A percentile compares a stretch with the other conserved stretches of the same genome.
Conservation (phyloP, 2,888 invertebrate genomes). For the Molorchus minor region DNA sequence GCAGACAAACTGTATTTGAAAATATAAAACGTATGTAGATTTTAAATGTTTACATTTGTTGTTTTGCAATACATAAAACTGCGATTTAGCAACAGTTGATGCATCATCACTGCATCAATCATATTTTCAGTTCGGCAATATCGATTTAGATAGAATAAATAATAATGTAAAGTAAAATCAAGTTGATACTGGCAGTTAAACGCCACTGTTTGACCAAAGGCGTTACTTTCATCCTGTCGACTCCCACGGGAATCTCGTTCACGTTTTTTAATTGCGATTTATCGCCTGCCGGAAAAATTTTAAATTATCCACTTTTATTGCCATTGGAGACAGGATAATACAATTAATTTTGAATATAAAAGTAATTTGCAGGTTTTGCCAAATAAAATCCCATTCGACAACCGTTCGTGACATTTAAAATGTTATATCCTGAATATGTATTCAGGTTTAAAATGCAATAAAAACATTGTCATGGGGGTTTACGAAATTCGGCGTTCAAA, state of each 20-base stretch:
- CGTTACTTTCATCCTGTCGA: slow-evolving; percentile 6
- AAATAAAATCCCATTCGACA: neutral
- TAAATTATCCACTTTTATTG: slow-evolving; percentile 31
- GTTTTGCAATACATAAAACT: too few species aligned
- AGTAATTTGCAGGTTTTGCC: neutral
- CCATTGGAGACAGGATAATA: neutral
- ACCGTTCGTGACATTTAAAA: too few species aligned
- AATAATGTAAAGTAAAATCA: neutral
- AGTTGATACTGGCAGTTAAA: neutral
- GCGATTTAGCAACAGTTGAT: too few species aligned
- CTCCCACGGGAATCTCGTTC: slow-evolving; percentile 47
- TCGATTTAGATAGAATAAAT: too few species aligned
- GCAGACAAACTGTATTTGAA: slow-evolving; percentile 5
- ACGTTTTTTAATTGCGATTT: slow-evolving; percentile 52
- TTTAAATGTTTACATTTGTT: neutral
- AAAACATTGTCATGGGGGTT: too few species aligned
- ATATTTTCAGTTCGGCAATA: too few species aligned
- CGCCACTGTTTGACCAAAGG: slow-evolving; percentile 7
- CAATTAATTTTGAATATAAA: neutral
- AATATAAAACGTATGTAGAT: slow-evolving; percentile 3
- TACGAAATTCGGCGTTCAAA: too few species aligned
- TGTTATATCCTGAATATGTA: too few species aligned
- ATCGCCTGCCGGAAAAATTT: slow-evolving; percentile 55
- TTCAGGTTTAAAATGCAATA: too few species aligned
- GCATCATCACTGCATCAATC: too few species aligned